A percentile compares a stretch with the other conserved stretches of the same genome.
phyloP scores from a whole-genome alignment of 1,140 invertebrate genomes.

The Streblospio benedicti region DNA sequence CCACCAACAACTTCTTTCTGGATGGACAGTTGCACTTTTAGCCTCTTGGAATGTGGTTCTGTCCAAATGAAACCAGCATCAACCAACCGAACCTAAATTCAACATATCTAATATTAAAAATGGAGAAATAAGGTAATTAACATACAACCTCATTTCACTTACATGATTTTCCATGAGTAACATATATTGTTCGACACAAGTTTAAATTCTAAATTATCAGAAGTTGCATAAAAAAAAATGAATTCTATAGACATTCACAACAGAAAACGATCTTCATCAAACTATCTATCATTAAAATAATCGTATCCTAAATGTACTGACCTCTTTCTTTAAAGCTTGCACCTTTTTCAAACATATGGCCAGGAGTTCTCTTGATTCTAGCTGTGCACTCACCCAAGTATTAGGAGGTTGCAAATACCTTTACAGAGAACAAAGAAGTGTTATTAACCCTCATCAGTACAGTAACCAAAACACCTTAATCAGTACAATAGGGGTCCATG shows the following conservation, averaged over 20 bases:
- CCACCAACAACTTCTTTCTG: slow-evolving; percentile 73
- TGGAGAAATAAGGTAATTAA: background rate
- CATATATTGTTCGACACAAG: background rate
- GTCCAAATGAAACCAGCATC: slow-evolving; percentile 99
- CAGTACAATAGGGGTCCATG: too few species aligned
- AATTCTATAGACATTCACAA: background rate
- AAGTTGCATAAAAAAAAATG: background rate
- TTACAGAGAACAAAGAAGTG: slow-evolving; percentile 11
- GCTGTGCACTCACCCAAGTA: slow-evolving; percentile 76
- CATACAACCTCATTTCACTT: background rate
- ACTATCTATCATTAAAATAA: background rate
- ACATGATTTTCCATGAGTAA: background rate
- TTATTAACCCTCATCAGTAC: too few species aligned
- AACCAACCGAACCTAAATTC: slow-evolving; percentile 56
- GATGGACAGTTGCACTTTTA: slow-evolving; percentile 95
- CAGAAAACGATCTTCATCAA: background rate
- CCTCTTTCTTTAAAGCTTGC: slow-evolving; percentile 79
- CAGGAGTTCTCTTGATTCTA: slow-evolving; percentile 89
- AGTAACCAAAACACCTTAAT: too few species aligned
- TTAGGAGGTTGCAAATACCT: slow-evolving; percentile 88
- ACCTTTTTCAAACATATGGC: slow-evolving; percentile 86
- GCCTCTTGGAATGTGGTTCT: slow-evolving; percentile 94
- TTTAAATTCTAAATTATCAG: background rate
- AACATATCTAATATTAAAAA: slow-evolving; percentile 8
- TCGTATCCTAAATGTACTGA: background rate